Evolutionary conservation across 1,140 invertebrate genomes (phyloP).

Genomic region (Drosophila micromelanica): DNA sequence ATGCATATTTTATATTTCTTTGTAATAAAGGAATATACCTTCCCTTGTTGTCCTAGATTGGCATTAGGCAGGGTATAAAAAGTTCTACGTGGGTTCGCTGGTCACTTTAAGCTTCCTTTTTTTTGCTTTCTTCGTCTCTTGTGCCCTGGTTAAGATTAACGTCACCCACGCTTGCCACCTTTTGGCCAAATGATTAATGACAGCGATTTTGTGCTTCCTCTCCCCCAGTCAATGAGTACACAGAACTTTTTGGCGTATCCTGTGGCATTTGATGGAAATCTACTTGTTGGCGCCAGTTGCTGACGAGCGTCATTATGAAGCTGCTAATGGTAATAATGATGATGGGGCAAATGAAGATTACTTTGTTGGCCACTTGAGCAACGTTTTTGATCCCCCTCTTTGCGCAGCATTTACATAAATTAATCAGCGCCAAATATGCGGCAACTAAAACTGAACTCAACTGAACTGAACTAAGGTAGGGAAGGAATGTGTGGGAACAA

Average conservation of each 20-base stretch:
- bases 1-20: too few species aligned
- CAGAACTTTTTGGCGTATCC: constrained; percentile 26
- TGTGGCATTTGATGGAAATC: constrained; percentile 61
- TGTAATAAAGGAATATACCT: too few species aligned
- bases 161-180: constrained; percentile 66
- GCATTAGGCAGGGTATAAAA: constrained; percentile 7
- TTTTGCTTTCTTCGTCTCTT: constrained; percentile 10
- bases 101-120: neutral
- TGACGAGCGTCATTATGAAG: constrained; percentile 26
- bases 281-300: constrained; percentile 69
- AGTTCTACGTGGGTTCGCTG: constrained; percentile 2
- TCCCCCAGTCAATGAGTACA: neutral
- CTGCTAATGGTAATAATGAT: constrained; percentile 48
- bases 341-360: constrained; percentile 53
- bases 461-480: constrained; percentile 1
- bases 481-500: neutral
- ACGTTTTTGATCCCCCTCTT: constrained; percentile 3
- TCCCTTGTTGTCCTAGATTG: neutral
- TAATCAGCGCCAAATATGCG: constrained; percentile 30
- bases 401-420: constrained; percentile 55
- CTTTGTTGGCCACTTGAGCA: constrained; percentile 40
- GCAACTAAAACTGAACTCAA: constrained; percentile 20
- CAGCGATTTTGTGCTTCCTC: constrained; percentile 53
- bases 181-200: constrained; percentile 77
- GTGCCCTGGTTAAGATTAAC: constrained; percentile 62